phyloP scores from a whole-genome alignment of 2,797 vertebrate genomes.

The Enteromius argenteus region DNA sequence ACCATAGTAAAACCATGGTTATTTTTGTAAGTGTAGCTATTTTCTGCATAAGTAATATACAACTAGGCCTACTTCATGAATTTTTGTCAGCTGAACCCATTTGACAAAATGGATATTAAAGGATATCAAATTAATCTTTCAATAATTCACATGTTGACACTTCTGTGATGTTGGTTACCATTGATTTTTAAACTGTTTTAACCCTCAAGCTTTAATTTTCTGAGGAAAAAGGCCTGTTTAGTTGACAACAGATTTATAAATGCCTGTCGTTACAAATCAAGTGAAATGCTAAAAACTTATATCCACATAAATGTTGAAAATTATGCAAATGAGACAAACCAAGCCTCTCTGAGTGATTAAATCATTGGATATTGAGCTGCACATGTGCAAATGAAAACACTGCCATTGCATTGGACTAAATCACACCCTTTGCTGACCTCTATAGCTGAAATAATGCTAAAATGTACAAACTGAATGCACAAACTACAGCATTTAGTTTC shows the following conservation, averaged over 20 bases:
- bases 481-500: slow-evolving; percentile 7
- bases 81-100: neutral
- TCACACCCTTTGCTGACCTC: neutral
- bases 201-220: neutral
- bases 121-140: neutral
- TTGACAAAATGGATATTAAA: neutral
- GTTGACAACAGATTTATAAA: neutral
- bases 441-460: neutral
- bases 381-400: neutral
- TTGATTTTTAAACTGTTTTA: neutral
- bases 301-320: neutral
- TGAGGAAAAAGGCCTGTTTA: neutral
- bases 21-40: neutral
- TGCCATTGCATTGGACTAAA: neutral
- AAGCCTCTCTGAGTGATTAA: neutral
- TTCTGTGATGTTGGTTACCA: neutral
- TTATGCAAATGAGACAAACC: neutral
- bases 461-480: neutral
- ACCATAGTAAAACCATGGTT: neutral
- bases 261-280: neutral
- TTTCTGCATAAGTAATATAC: neutral
- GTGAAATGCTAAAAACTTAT: neutral
- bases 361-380: neutral
- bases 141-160: neutral
- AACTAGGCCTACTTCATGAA: neutral